These are phyloP conservation scores for Synodontis membranacea DNA, from an alignment of 2,113 vertebrate genomes.

Conservation along the genomic window DNA sequence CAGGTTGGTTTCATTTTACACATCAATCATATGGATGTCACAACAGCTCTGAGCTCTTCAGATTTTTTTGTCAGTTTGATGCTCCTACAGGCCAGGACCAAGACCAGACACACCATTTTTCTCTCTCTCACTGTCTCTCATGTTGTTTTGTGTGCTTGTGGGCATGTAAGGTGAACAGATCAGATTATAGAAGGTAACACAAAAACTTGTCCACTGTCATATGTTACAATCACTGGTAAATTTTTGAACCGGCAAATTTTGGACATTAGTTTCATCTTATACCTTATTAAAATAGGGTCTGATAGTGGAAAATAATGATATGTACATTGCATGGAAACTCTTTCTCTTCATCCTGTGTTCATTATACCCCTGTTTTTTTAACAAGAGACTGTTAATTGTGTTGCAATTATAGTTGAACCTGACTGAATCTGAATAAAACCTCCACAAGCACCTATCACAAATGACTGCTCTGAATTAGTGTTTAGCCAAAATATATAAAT, in stretches of 20 bases:
- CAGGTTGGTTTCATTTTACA: conserved; percentile 70
- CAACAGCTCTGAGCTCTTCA: conserved; percentile 54
- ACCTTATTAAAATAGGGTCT: not conserved
- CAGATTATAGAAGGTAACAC: not conserved
- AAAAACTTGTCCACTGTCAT: not conserved
- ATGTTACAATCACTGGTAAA: not conserved
- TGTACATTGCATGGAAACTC: not conserved
- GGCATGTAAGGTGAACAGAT: not conserved
- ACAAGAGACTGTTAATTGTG: conserved; percentile 53
- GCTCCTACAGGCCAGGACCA: conserved; percentile 38
- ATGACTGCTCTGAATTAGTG: conserved; percentile 62
- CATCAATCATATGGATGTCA: conserved; percentile 58
- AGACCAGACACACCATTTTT: conserved; percentile 41
- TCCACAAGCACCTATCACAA: conserved; percentile 59
- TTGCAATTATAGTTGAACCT: conserved; percentile 63
- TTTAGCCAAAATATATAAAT: conserved; percentile 66
- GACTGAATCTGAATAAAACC: conserved; percentile 67
- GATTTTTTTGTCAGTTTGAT: conserved; percentile 38
- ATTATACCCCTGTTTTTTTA: conserved; percentile 14
- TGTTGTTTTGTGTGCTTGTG: not conserved
- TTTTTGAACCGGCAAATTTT: too few relatives aligned
- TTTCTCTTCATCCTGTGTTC: not conserved
- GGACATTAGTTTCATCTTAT: too few relatives aligned
- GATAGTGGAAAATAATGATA: not conserved
- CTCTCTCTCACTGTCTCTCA: conserved; percentile 23